phyloP scores from a whole-genome alignment of 2,888 invertebrate species.

The Heliconius charithonia region DNA sequence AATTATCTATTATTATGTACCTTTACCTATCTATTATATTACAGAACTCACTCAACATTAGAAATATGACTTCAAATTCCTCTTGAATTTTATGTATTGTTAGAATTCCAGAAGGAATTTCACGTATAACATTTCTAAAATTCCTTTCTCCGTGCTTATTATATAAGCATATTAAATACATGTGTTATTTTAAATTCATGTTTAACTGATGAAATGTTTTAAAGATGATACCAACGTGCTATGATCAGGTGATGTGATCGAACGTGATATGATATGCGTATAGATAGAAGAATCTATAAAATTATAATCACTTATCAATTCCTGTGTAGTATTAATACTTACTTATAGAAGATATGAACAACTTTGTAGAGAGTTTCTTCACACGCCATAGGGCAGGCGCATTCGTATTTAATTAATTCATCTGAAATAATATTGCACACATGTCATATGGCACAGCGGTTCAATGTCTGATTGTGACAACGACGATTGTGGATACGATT shows the following conservation, averaged over 20 bases:
- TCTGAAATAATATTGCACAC: slow-evolving; percentile 35
- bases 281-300: background rate
- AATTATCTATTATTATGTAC: no score
- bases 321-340: slow-evolving; percentile 51
- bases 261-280: background rate
- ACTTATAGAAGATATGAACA: slow-evolving; percentile 77
- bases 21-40: no score
- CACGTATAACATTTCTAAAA: no score
- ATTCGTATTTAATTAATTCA: slow-evolving; percentile 57
- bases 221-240: background rate
- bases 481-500: background rate
- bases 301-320: background rate
- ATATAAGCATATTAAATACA: no score
- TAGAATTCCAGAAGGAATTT: no score
- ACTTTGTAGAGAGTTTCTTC: slow-evolving; percentile 84
- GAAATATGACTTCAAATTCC: no score
- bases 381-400: slow-evolving; percentile 85
- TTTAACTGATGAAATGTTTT: no score
- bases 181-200: no score
- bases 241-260: background rate
- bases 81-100: no score
- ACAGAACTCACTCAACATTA: no score
- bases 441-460: background rate
- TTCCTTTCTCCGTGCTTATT: no score
- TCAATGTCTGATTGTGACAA: background rate